Evolutionary conservation across 2,113 vertebrate species (phyloP).

Genomic region (Girardinichthys multiradiatus): DNA sequence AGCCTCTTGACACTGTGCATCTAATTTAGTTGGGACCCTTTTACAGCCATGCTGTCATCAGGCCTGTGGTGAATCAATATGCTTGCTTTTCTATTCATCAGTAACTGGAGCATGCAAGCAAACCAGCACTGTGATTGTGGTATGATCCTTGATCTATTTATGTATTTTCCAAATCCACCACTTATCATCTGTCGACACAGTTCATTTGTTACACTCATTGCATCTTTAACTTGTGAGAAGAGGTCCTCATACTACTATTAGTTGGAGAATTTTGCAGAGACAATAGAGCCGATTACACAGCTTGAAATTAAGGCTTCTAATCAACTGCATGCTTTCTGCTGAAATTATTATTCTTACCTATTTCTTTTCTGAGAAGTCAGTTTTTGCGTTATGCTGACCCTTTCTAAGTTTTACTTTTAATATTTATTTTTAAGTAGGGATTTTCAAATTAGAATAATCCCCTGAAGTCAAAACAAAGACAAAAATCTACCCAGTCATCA

Average conservation of each 20-base stretch:
- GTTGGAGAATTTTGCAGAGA: no score
- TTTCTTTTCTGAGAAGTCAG: no score
- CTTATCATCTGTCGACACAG: background rate
- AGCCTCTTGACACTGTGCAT: slow-evolving; percentile 28
- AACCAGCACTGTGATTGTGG: background rate
- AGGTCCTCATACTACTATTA: background rate
- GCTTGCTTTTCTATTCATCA: slow-evolving; percentile 14
- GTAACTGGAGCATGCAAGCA: background rate
- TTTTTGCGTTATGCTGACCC: no score
- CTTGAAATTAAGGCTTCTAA: no score
- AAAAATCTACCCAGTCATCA: no score
- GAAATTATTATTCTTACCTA: no score
- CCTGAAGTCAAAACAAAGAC: no score
- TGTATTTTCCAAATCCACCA: background rate
- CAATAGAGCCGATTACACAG: no score
- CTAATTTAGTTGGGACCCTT: slow-evolving; percentile 34
- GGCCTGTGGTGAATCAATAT: slow-evolving; percentile 49
- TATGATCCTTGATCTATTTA: background rate
- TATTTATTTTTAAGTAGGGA: no score
- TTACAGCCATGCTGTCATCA: slow-evolving; percentile 53
- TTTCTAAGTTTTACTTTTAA: no score
- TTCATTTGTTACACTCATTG: background rate
- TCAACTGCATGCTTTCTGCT: no score
- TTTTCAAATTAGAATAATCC: no score
- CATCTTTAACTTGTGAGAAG: background rate